Evolutionary conservation across 2,888 invertebrate genomes (phyloP), one percentile per base, ranked within the genome.

Genomic region (Galerucella nymphaeae): DNA sequence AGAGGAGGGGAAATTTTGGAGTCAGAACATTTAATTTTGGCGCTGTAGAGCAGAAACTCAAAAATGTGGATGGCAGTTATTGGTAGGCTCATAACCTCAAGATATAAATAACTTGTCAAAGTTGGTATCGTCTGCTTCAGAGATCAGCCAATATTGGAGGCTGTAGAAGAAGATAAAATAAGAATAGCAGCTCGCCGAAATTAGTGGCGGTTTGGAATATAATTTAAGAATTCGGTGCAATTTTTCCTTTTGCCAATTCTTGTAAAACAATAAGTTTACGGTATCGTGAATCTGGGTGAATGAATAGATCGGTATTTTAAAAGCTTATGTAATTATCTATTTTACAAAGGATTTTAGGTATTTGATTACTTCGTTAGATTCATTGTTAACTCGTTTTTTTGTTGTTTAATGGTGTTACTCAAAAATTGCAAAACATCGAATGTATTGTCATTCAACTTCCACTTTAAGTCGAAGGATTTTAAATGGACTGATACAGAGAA

Each of bases 211-310:
- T 58, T 58, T 58, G 14, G 14, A 58, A 20, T 30, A 30, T 13
- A 23, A 23, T 58, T 23, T 23, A 20, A 2, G 2, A 11, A 30
- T 13, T 45, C 2, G 30, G 67, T 67, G 59, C 67, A 67, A 50
- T 59, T 59, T 23, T 45, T 11, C 18, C 18, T 16, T 18, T 18
- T 2, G 53, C 3, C 16, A 45, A 45, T 2, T 45, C 57, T 45
- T 57, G 30, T 45, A 70, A 70, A 45, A 70, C 70, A 70, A 70
- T 70, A 57, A 63, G 20, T 38, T 53, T 70, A 64, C 64, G 64
- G 70, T 74, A 71, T 71, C 63, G 63, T 71, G 68, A 74, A 74
- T 71, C 68, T 58, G 74, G 72, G 68, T 71, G 74, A 71, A 66
- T 69, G 68, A 62, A 59, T 74, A 59, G 65, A 59, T 65, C 65